Percentiles rank a stretch among this genome's conserved stretches.
phyloP scores from a whole-genome alignment of 2,797 vertebrate genomes.

The Sebastes alutus region DNA sequence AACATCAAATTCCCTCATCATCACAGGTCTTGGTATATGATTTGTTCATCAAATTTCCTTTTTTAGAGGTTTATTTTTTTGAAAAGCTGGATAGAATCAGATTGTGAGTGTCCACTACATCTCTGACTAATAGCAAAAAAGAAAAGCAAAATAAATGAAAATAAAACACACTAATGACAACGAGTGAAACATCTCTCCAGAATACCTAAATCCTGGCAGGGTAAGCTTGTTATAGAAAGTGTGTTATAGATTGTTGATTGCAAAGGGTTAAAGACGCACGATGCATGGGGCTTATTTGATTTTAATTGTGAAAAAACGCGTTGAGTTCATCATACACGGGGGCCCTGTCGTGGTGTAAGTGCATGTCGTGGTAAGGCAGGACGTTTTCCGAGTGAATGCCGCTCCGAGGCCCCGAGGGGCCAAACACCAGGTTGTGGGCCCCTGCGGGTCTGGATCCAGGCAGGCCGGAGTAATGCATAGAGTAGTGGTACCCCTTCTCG shows the following conservation, averaged over 20 bases:
- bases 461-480: constrained; percentile 95
- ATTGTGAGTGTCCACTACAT: constrained; percentile 45
- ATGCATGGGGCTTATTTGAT: neutral
- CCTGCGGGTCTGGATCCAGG: constrained; percentile 86
- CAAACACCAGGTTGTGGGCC: constrained; percentile 88
- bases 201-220: constrained; percentile 36
- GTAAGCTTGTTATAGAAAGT: constrained; percentile 34
- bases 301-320: constrained; percentile 94
- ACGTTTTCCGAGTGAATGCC: constrained; percentile 93
- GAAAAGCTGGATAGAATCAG: constrained; percentile 3
- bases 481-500: constrained; percentile 94
- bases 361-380: constrained; percentile 93
- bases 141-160: constrained; percentile 26
- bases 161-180: constrained; percentile 43
- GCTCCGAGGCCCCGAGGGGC: constrained; percentile 87
- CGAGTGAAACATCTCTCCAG: constrained; percentile 39
- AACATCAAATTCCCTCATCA: constrained; percentile 15
- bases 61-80: constrained; percentile 6
- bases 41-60: constrained; percentile 26
- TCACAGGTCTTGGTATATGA: constrained; percentile 2
- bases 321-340: constrained; percentile 94
- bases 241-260: constrained; percentile 61
- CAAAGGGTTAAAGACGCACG: constrained; percentile 35
- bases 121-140: constrained; percentile 54
- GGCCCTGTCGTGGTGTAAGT: constrained; percentile 91